A percentile compares a stretch with the other conserved stretches of the same genome.
Conservation (phyloP, 2,888 invertebrate species). For the Lamproptera curius region DNA sequence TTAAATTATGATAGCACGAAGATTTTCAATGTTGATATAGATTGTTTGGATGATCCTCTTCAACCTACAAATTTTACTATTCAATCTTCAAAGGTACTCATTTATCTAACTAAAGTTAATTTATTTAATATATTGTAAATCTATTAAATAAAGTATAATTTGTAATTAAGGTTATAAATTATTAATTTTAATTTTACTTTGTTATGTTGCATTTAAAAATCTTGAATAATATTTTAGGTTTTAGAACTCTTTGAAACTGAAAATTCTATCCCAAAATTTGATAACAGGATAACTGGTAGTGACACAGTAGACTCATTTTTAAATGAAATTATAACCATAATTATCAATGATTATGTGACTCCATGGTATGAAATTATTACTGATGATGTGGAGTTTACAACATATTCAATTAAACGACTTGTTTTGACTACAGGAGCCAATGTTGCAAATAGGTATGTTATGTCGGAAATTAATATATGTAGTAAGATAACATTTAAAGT, state of each 20-base stretch:
- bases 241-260: constrained; percentile 53
- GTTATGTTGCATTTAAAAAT: too few relatives aligned
- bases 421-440: constrained; percentile 81
- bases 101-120: too few relatives aligned
- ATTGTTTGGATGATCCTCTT: constrained; percentile 66
- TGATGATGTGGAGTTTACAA: constrained; percentile 85
- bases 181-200: too few relatives aligned
- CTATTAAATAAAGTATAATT: too few relatives aligned
- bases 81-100: constrained; percentile 53
- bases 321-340: constrained; percentile 89
- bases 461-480: constrained; percentile 10
- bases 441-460: constrained; percentile 82
- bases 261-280: constrained; percentile 51
- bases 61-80: constrained; percentile 65
- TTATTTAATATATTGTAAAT: too few relatives aligned
- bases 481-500: neutral
- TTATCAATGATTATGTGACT: constrained; percentile 89
- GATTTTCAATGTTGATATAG: constrained; percentile 59
- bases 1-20: constrained; percentile 60
- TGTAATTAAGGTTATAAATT: too few relatives aligned
- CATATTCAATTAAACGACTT: constrained; percentile 81
- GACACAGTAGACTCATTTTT: constrained; percentile 91
- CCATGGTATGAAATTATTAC: constrained; percentile 84
- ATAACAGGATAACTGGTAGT: constrained; percentile 87
- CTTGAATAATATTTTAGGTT: constrained; percentile 40